Evolutionary conservation across 2,888 invertebrate species (phyloP).

Genomic region (Sisyra nigra): DNA sequence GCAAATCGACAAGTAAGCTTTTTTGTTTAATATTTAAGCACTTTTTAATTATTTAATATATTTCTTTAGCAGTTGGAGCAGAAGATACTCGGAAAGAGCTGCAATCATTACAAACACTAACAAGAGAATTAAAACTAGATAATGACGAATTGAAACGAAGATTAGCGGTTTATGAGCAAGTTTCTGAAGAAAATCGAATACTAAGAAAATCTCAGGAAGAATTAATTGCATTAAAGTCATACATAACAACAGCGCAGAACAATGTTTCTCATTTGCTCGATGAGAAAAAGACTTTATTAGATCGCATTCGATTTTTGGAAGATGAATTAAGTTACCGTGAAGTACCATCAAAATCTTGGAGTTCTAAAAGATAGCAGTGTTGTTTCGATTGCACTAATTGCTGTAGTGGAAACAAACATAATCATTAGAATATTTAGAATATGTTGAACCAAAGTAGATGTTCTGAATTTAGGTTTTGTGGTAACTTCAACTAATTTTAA

Average conservation of each 20-base stretch:
- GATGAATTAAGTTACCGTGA: constrained; percentile 25
- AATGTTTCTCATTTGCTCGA: constrained; percentile 52
- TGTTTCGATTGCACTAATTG: constrained; percentile 55
- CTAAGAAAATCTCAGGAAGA: constrained; percentile 37
- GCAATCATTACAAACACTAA: too few species aligned
- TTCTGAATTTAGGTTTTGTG: too few species aligned
- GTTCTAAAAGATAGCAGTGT: constrained; percentile 50
- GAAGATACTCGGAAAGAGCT: neutral
- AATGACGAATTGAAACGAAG: constrained; percentile 47
- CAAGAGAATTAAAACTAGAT: constrained; percentile 36
- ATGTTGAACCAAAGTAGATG: neutral
- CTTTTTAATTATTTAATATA: constrained; percentile 5
- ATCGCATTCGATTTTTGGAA: constrained; percentile 51
- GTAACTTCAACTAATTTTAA: too few species aligned
- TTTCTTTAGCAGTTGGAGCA: constrained; percentile 2
- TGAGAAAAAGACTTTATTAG: constrained; percentile 57
- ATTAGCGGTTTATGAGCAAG: constrained; percentile 37
- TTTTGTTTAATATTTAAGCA: neutral
- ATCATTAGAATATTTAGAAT: neutral
- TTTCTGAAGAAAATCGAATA: constrained; percentile 40
- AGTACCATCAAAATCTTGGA: constrained; percentile 27
- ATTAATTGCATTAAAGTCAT: constrained; percentile 38
- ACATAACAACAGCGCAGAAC: constrained; percentile 53
- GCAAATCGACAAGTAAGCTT: constrained; percentile 1
- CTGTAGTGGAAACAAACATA: constrained; percentile 36